Evolutionary conservation across 2,888 invertebrate genomes (phyloP).

Genomic region (Pinctada fucata): DNA sequence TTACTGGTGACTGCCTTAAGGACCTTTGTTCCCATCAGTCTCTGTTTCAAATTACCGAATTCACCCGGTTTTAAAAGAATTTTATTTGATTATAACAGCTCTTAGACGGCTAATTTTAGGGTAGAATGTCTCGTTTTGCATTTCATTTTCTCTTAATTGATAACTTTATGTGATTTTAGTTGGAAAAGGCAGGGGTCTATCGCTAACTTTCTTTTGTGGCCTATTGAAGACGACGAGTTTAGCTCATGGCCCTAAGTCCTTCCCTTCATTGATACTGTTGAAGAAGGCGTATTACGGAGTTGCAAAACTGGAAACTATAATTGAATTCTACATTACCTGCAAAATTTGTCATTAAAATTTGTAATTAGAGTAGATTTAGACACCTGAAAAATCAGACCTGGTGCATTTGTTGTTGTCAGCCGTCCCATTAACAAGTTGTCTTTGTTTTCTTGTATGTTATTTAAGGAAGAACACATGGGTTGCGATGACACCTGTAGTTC

Average conservation of each 20-base stretch:
- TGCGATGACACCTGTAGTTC: constrained; percentile 15
- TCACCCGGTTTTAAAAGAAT: constrained; percentile 22
- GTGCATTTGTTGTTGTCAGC: constrained; percentile 9
- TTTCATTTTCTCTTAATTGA: constrained; percentile 24
- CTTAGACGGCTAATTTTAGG: constrained; percentile 12
- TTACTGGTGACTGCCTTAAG: no score
- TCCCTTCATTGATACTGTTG: constrained; percentile 5
- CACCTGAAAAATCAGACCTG: constrained; percentile 7
- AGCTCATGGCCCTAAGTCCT: background rate
- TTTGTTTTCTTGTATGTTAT: constrained; percentile 9
- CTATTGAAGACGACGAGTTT: background rate
- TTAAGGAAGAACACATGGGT: constrained; percentile 11
- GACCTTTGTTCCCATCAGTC: background rate
- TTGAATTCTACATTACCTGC: constrained; percentile 11
- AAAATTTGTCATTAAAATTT: constrained; percentile 22
- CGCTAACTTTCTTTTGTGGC: background rate
- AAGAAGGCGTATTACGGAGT: background rate
- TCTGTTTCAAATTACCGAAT: constrained; percentile 24
- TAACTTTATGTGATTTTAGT: constrained; percentile 17
- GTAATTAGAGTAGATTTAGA: constrained; percentile 28
- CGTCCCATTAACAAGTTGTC: background rate
- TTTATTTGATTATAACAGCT: constrained; percentile 32
- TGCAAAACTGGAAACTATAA: background rate
- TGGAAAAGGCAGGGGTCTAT: background rate
- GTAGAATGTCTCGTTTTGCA: constrained; percentile 12